A percentile compares a stretch with the other conserved stretches of the same genome.
Conservation (phyloP, 2,113 vertebrate genomes). For the Mormyrus lacerda region DNA sequence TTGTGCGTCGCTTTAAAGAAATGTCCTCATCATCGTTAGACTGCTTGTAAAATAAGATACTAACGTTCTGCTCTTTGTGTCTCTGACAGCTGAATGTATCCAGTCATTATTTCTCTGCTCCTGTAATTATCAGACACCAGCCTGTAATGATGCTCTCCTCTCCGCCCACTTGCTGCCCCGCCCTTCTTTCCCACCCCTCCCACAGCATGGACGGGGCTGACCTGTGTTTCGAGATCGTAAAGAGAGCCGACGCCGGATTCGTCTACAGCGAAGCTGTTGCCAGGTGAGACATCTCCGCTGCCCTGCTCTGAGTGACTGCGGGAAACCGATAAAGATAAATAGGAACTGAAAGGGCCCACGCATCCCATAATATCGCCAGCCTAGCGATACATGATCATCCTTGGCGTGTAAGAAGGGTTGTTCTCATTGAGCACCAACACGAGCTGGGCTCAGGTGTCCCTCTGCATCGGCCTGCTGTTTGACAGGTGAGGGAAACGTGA, state of each 20-base stretch:
- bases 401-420: not conserved
- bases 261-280: conserved; percentile 95
- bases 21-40: not conserved
- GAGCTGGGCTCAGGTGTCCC: not conserved
- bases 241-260: conserved; percentile 87
- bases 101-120: not conserved
- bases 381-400: not conserved
- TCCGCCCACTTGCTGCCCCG: not conserved
- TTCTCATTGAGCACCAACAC: not conserved
- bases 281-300: conserved; percentile 58
- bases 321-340: not conserved
- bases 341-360: not conserved
- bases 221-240: conserved; percentile 90
- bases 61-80: not conserved
- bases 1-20: not conserved
- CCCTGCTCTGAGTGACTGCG: not conserved
- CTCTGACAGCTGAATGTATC: not conserved
- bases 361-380: not conserved
- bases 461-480: not conserved
- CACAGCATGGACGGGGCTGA: conserved; percentile 90
- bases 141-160: not conserved
- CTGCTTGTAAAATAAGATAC: not conserved
- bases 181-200: not conserved
- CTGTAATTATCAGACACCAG: not conserved
- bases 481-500: not conserved